These are phyloP conservation scores for Megaleporinus macrocephalus DNA, from an alignment of 2,113 vertebrate species.

Conservation along the genomic window DNA sequence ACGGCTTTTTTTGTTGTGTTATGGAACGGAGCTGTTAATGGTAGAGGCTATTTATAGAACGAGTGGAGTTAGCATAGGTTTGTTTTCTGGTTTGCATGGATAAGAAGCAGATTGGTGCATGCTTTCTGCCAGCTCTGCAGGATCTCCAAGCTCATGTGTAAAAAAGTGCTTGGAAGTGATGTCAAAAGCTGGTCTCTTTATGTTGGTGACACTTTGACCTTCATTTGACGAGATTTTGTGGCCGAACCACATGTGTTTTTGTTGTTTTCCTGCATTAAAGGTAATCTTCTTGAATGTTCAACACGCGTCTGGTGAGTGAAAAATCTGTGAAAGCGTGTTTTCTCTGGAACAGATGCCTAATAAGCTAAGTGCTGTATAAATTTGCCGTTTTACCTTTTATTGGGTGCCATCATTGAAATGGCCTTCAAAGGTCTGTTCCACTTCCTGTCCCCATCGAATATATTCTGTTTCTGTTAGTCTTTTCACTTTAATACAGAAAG, in stretches of 20 bases:
- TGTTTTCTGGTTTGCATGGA: constrained; percentile 25
- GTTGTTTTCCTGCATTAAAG: background rate
- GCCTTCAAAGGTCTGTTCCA: constrained; percentile 51
- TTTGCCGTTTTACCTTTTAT: constrained; percentile 27
- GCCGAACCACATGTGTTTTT: background rate
- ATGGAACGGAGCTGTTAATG: constrained; percentile 12
- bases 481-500: constrained; percentile 45
- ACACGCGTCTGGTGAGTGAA: background rate
- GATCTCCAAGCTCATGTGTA: background rate
- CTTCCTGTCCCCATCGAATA: constrained; percentile 45
- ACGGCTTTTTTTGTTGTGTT: constrained; percentile 38
- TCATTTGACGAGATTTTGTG: background rate
- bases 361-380: constrained; percentile 25
- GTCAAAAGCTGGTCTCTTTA: background rate
- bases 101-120: background rate
- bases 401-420: constrained; percentile 33
- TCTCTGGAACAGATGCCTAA: constrained; percentile 14
- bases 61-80: constrained; percentile 37
- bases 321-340: constrained; percentile 14
- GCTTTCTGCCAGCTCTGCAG: background rate
- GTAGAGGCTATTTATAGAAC: constrained; percentile 44
- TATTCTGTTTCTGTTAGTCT: constrained; percentile 50
- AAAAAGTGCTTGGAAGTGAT: background rate
- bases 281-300: background rate
- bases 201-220: background rate